Base-by-base conservation (phyloP, 2,797 vertebrate species). In the Syngnathus rostellatus region DNA sequence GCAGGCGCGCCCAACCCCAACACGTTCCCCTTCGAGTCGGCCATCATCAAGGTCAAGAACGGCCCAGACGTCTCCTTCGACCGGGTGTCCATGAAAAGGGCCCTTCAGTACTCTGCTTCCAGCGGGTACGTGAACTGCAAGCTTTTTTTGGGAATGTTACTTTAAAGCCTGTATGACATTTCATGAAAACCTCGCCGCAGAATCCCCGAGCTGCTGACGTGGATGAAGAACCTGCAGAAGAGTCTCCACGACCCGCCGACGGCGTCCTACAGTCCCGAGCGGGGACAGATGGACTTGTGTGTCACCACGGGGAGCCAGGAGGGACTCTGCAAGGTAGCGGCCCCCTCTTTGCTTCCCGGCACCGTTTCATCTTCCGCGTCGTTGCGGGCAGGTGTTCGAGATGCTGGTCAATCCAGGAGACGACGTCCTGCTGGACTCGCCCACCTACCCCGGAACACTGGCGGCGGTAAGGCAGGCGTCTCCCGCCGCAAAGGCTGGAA, bases 241-340 rank as follows among this genome's bases (percentile, higher is more conserved):
- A 87, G 60, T 31, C 82, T 97, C 3, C 96, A 99, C 75, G 89
- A 93, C 64, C 95, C 95, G 0, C 97, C 94, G 6, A 94, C 91
- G 1, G 72, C 77, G 57, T n/a, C 10, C 70, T 92, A 89, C 80
- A 87, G 82, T 57, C 80, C 91, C 2, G 91, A 88, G 51, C 82
- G 83, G 61, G 94, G 93, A 54, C 90, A 94, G 78, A 94, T 96
- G 94, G 96, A 95, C 54, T 58, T 98, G 71, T 98, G 97, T 72
- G 83, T 97, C 78, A 98, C 94, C 54, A 91, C 92, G 0, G 97
- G 97, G 76, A 95, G 94, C 83, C 97, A 98, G 82, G 94, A 98
- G 64, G 96, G 95, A 21, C 89, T 98, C 68, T 91, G 89, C 80
- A 99, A 98, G 91, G 97, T 98, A 89, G 80, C 12, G 2, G 2